These are phyloP conservation scores for Graptemys geographica DNA, from an alignment of 2,797 vertebrate species.

Conservation along the genomic window DNA sequence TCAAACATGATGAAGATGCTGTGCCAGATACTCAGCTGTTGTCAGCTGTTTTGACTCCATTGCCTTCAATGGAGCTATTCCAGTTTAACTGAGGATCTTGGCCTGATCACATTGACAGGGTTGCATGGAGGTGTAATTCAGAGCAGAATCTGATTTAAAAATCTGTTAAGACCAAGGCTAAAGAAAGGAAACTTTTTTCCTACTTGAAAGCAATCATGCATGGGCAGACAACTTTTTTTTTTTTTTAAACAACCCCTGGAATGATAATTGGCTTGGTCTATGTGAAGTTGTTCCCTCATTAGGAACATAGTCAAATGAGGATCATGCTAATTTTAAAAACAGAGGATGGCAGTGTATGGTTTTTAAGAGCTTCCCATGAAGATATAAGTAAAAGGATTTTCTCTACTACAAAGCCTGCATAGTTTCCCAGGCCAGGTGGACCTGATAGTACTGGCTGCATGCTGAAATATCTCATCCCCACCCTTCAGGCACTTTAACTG, in stretches of 20 bases:
- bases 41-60: neutral
- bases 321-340: neutral
- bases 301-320: neutral
- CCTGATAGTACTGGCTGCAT: constrained; percentile 64
- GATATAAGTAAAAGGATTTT: constrained; percentile 74
- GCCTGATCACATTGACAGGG: neutral
- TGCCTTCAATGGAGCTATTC: neutral
- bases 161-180: neutral
- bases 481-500: constrained; percentile 71
- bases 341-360: neutral
- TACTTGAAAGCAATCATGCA: neutral
- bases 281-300: fast-evolving
- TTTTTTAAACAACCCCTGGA: fast-evolving
- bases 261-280: neutral
- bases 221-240: neutral
- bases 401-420: constrained; percentile 63
- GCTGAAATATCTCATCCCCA: constrained; percentile 70
- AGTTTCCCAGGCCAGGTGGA: constrained; percentile 76
- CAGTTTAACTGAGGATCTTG: neutral
- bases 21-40: neutral
- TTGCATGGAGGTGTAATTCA: neutral
- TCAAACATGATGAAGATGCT: fast-evolving
- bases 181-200: neutral
- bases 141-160: fast-evolving
- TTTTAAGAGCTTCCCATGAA: constrained; percentile 67